These are phyloP conservation scores for Dreissena rostriformis DNA, from an alignment of 1,140 invertebrate genomes.

Conservation along the genomic window DNA sequence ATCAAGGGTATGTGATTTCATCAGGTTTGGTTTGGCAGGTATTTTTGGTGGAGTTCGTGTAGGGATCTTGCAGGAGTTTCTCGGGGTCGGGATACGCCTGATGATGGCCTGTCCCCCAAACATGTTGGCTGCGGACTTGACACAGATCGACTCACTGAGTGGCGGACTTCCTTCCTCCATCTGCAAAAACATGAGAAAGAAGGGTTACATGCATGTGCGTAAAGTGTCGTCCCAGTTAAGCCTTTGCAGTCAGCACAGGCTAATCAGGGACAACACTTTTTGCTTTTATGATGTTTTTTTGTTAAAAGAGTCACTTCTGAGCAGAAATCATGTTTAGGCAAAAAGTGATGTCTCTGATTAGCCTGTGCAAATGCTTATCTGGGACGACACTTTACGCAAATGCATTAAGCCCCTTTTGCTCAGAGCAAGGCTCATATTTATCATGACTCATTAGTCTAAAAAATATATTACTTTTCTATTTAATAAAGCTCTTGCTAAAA, in stretches of 20 bases:
- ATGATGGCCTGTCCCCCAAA: conserved; percentile 56
- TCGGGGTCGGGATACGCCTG: conserved; percentile 48
- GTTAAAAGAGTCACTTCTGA: no score
- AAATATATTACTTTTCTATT: not conserved
- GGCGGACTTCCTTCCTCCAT: conserved; percentile 28
- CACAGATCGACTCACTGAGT: conserved; percentile 40
- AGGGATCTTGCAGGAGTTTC: conserved; percentile 6
- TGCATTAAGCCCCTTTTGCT: no score
- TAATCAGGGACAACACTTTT: no score
- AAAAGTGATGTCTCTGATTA: no score
- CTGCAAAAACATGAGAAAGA: conserved; percentile 28
- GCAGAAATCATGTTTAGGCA: no score
- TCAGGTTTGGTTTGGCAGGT: conserved; percentile 6
- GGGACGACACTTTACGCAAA: no score
- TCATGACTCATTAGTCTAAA: not conserved
- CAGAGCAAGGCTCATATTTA: no score
- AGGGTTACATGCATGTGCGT: no score
- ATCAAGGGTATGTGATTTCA: not conserved
- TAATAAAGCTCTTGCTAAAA: not conserved
- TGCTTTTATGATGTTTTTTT: no score
- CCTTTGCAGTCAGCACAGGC: no score
- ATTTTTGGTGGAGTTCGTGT: conserved; percentile 19
- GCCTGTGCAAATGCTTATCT: no score
- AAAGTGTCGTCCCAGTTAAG: no score
- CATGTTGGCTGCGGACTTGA: conserved; percentile 51